Base-by-base conservation (phyloP, 2,113 vertebrate species). In the Geococcyx californianus region DNA sequence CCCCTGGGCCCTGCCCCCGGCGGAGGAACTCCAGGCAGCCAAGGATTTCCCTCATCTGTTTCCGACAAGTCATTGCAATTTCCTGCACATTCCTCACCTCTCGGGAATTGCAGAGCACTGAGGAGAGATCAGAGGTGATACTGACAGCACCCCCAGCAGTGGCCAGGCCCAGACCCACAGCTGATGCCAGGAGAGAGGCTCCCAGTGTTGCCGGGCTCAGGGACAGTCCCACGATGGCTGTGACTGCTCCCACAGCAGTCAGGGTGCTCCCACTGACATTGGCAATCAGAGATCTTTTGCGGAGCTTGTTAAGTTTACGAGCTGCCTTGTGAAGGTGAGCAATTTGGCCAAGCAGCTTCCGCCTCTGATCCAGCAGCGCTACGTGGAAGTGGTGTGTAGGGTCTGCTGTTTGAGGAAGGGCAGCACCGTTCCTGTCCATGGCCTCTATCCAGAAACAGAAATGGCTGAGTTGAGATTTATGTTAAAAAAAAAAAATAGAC, bases 41-140 rank as follows among this genome's bases (percentile, higher is more conserved):
- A 3, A 98, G 95, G 29, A 98, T 95, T 96, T 98, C 98, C 42
- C 96, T 98, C 98, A 98, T 97, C 96, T 98, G 98, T 78, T 97
- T 97, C 96, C 94, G 96, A 92, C 98, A 98, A 92, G 92, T 87
- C 88, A 85, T 36, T 5, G 97, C 97, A 4, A 98, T 98, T 95
- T 98, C 97, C 94, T 98, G 98, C 86, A 98, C 98, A 90, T 93
- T 92, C 74, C 73, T 97, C 86, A 98, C 92, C 93, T 98, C 98
- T 66, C 78, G 96, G 62, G 97, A 95, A 55, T 97, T 97, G 93
- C 91, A 97, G 87, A 98, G 78, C 79, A 98, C 89, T 56, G 84
- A 69, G 29, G 97, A 97, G 51, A 98, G 92, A 58, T 98, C 97
- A 0, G 97, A 98, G 29, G 97, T 93, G 93, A 98, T 40, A 56